Base-by-base conservation (phyloP, 2,113 vertebrate species). In the Diglossa brunneiventris region DNA sequence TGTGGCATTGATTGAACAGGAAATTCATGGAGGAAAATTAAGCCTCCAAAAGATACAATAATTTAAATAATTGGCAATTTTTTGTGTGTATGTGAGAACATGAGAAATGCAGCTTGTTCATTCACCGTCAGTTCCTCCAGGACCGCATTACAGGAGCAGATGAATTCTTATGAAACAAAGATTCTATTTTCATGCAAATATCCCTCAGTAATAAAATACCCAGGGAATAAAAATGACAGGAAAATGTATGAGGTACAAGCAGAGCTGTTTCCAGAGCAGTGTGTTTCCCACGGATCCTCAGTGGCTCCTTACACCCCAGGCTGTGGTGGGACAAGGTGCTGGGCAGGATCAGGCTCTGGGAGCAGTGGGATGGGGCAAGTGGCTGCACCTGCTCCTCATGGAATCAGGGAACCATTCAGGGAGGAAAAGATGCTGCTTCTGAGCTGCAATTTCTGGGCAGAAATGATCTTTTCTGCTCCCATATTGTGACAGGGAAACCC, bases 101-200 rank as follows among this genome's bases (percentile, higher is more conserved):
- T 53, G 94, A 89, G 96, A 19, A 94, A 91, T 46, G 92, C 83
- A 67, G 91, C 35, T 73, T 17, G 94, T 78, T 97, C 95, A 96
- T 92, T 94, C 96, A 96, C 69, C 4, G 16, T 61, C 75, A 94
- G 96, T 20, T 94, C 96, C 96, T 95, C 83, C 92, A 81, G 95
- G 97, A 96, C 76, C 0, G 0, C 4, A 35, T 10, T 83, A 89
- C 79, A 53, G 95, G 37, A 87, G 87, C 93, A 95, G 92, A 96
- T 97, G 94, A 96, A 94, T 95, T 95, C 96, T 95, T 93, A 89
- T 23, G 90, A 97, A 97, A 96, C 93, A 95, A 96, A 97, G 93
- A 96, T 97, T 89, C 96, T 94, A 97, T 97, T 97, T 95, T 97
- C 95, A 97, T 97, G 96, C 95, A 97, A 97, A 97, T 97, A 87